Percentiles rank a stretch among this genome's conserved stretches.
phyloP scores from a whole-genome alignment of 1,140 invertebrate genomes.

The Teleogryllus occipitalis region DNA sequence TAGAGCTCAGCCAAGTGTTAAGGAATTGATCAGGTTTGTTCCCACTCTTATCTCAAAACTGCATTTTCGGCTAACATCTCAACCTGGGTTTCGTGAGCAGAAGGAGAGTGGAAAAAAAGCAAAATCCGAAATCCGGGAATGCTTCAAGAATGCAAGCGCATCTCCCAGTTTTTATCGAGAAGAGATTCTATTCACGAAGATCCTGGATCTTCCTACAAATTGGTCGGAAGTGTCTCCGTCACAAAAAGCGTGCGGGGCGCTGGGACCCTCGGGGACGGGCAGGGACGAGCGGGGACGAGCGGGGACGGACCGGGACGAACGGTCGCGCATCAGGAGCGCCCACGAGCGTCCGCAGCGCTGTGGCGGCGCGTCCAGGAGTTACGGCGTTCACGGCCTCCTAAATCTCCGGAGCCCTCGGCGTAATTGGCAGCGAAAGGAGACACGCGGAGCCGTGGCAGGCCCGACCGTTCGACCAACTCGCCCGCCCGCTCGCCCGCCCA shows the following conservation, averaged over 20 bases:
- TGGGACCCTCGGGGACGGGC: too few species aligned
- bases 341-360: too few species aligned
- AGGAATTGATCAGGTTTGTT: too few species aligned
- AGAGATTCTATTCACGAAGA: background rate
- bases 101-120: too few species aligned
- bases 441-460: background rate
- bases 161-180: background rate
- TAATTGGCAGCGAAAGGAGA: background rate
- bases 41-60: too few species aligned
- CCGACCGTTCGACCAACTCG: background rate
- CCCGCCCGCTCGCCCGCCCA: background rate
- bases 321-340: too few species aligned
- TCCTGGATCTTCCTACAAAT: constrained; percentile 4
- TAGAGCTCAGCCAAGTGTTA: too few species aligned
- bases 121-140: background rate
- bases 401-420: background rate
- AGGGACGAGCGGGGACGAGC: background rate
- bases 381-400: background rate
- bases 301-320: too few species aligned
- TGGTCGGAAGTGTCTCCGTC: background rate
- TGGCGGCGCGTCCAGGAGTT: background rate
- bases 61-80: too few species aligned
- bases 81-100: too few species aligned
- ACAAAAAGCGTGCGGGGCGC: background rate
- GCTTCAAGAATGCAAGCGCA: background rate